Evolutionary conservation across 2,888 invertebrate genomes (phyloP).

Genomic region (Scrobipalpa atriplicella): DNA sequence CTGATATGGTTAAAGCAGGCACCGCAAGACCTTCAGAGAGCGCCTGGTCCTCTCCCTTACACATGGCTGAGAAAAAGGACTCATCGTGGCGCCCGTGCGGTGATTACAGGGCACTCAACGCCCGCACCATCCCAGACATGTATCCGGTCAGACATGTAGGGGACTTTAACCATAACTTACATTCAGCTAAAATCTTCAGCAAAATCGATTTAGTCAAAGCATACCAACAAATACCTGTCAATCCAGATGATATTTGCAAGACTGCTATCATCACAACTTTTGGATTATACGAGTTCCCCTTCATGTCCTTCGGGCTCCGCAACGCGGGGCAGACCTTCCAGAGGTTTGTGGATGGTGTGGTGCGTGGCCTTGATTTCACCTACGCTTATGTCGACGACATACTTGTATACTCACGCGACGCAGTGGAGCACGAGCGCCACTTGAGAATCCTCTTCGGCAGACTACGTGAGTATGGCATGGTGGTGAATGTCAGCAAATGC

Average conservation of each 20-base stretch:
- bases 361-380: conserved; percentile 46
- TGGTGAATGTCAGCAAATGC: conserved; percentile 32
- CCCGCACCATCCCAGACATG: conserved; percentile 40
- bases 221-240: conserved; percentile 57
- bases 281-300: conserved; percentile 48
- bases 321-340: conserved; percentile 62
- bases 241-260: conserved; percentile 43
- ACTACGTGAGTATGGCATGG: conserved; percentile 31
- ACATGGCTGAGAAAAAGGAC: conserved; percentile 42
- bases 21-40: conserved; percentile 41
- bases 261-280: conserved; percentile 39
- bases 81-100: conserved; percentile 47
- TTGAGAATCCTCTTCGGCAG: conserved; percentile 31
- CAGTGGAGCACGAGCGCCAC: conserved; percentile 42
- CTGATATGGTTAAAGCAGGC: conserved; percentile 38
- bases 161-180: conserved; percentile 44
- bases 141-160: conserved; percentile 50
- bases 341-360: conserved; percentile 49
- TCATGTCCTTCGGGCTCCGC: conserved; percentile 53
- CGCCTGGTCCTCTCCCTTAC: conserved; percentile 47
- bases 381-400: conserved; percentile 52
- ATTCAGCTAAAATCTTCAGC: conserved; percentile 42
- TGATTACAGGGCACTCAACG: conserved; percentile 42
- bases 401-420: conserved; percentile 35
- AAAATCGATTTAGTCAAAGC: conserved; percentile 50